These are phyloP conservation scores for Psophia crepitans DNA, from an alignment of 2,113 vertebrate genomes.

Conservation along the genomic window DNA sequence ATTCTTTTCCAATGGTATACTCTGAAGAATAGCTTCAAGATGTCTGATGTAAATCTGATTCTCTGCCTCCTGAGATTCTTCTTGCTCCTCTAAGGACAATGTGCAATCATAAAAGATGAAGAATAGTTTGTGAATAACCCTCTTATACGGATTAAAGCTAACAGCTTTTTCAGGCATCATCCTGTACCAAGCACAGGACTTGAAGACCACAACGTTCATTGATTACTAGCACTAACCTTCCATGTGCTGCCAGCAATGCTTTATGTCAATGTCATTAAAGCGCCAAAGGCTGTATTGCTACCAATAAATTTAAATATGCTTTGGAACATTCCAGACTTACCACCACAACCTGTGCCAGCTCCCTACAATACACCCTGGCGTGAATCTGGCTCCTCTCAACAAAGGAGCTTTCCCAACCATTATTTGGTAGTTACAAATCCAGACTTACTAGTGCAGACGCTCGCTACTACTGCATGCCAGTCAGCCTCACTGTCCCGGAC, in stretches of 20 bases:
- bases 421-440: neutral
- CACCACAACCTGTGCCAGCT: neutral
- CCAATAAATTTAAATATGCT: neutral
- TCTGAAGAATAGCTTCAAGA: constrained; percentile 80
- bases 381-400: neutral
- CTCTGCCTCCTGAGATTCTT: constrained; percentile 41
- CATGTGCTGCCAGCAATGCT: neutral
- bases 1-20: constrained; percentile 76
- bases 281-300: neutral
- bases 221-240: neutral
- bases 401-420: neutral
- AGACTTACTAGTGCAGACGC: neutral
- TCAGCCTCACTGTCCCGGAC: neutral
- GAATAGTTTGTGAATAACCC: neutral
- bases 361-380: neutral
- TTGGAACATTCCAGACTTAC: neutral
- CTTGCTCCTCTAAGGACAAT: constrained; percentile 57
- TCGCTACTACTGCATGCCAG: neutral
- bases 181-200: neutral
- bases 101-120: neutral
- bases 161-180: neutral
- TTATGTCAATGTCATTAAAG: neutral
- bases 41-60: constrained; percentile 51
- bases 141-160: neutral
- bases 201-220: neutral